Evolutionary conservation across 2,797 vertebrate genomes (phyloP).

Genomic region (Macrochelys suwanniensis): DNA sequence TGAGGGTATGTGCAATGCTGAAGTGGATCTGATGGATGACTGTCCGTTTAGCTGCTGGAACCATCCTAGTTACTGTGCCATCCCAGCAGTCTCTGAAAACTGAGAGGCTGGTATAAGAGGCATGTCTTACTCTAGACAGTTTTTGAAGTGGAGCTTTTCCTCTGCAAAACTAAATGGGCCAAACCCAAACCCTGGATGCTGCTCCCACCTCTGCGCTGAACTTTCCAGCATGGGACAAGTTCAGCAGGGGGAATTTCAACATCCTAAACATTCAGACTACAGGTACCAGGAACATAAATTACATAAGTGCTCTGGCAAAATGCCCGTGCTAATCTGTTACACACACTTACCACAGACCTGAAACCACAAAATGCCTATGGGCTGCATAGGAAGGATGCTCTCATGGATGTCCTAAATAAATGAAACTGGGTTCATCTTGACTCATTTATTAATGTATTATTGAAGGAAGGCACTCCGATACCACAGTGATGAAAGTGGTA

Average conservation of each 20-base stretch:
- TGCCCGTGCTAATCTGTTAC: neutral
- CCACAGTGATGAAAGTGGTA: neutral
- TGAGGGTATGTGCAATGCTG: neutral
- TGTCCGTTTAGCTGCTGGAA: neutral
- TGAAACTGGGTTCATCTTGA: neutral
- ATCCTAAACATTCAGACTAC: neutral
- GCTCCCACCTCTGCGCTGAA: neutral
- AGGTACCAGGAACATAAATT: neutral
- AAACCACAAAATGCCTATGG: neutral
- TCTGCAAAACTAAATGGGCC: neutral
- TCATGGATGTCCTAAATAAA: neutral
- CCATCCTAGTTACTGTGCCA: neutral
- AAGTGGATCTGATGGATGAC: neutral
- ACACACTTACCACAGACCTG: neutral
- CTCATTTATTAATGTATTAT: neutral
- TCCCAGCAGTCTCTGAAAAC: neutral
- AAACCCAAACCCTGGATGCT: neutral
- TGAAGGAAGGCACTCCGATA: neutral
- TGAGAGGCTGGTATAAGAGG: neutral
- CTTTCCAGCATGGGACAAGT: neutral
- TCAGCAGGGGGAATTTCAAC: neutral
- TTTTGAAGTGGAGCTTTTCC: neutral
- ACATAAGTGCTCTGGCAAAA: neutral
- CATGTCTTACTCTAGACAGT: neutral
- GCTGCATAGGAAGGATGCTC: neutral